Percentiles rank a stretch among this genome's conserved stretches.
These are phyloP conservation scores for Macrosoma leucophasiata DNA, from an alignment of 2,888 invertebrate species.

Conservation along the genomic window DNA sequence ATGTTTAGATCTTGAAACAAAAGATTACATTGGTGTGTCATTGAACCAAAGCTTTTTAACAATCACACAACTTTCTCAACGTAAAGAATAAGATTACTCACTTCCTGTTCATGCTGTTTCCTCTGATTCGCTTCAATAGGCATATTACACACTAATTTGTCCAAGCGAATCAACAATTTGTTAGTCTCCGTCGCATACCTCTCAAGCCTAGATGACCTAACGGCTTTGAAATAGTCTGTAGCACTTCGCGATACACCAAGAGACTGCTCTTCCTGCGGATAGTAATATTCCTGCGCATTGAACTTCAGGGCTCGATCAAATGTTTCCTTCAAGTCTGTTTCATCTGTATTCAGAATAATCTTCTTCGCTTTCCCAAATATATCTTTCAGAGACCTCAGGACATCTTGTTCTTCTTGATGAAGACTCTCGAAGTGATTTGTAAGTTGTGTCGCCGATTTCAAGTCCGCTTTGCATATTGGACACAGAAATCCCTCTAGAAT, in stretches of 20 bases:
- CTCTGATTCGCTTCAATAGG: conserved; percentile 83
- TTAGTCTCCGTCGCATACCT: conserved; percentile 96
- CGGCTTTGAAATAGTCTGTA: conserved; percentile 84
- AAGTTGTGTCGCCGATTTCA: conserved; percentile 88
- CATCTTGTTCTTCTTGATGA: conserved; percentile 92
- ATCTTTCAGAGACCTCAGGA: conserved; percentile 86
- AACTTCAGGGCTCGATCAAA: conserved; percentile 73
- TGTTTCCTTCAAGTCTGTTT: conserved; percentile 76
- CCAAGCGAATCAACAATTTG: conserved; percentile 93
- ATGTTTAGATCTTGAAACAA: too few species aligned
- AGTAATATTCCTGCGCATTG: conserved; percentile 50
- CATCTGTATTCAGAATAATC: conserved; percentile 87
- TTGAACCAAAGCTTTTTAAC: too few species aligned
- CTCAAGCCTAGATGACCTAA: conserved; percentile 81
- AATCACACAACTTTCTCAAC: too few species aligned
- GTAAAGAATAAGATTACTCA: conserved; percentile 45
- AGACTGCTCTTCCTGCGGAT: conserved; percentile 70
- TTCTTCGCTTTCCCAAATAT: conserved; percentile 93
- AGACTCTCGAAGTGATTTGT: conserved; percentile 92
- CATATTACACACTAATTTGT: conserved; percentile 89
- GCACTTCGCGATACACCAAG: conserved; percentile 80
- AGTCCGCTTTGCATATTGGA: conserved; percentile 94
- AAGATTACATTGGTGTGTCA: too few species aligned
- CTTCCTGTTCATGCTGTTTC: conserved; percentile 83
- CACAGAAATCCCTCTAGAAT: conserved; percentile 96